A percentile compares a stretch with the other conserved stretches of the same genome.
Conservation (phyloP, 2,113 vertebrate species). For the Vanacampus margaritifer region DNA sequence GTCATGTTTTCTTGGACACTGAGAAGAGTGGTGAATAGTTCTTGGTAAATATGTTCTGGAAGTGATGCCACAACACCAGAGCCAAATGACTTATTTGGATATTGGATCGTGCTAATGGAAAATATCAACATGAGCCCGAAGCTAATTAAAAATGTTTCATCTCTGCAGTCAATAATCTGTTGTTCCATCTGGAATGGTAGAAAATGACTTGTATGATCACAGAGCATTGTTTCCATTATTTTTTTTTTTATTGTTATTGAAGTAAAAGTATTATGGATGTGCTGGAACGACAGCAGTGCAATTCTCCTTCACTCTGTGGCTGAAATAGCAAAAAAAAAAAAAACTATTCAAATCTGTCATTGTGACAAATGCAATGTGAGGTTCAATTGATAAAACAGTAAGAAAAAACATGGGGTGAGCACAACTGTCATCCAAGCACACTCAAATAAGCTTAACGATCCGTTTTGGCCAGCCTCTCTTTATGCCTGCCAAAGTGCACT, state of each 20-base stretch:
- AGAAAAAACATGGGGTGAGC: not conserved
- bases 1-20: too few species aligned
- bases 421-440: not conserved
- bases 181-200: not conserved
- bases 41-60: too few species aligned
- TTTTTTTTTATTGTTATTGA: not conserved
- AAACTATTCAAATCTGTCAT: not conserved
- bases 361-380: not conserved
- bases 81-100: too few species aligned
- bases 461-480: not conserved
- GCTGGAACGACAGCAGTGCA: not conserved
- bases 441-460: not conserved
- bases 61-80: too few species aligned
- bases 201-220: too few species aligned
- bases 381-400: not conserved
- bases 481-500: not conserved
- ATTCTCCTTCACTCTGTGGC: not conserved
- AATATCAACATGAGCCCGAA: not conserved
- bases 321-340: not conserved
- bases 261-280: not conserved
- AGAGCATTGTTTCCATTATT: too few species aligned
- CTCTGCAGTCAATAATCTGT: not conserved
- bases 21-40: too few species aligned
- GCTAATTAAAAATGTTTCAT: not conserved
- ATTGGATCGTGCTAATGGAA: too few species aligned